Percentiles rank a stretch among this genome's conserved stretches.
phyloP scores from a whole-genome alignment of 2,113 vertebrate genomes.

The Misgurnus anguillicaudatus region DNA sequence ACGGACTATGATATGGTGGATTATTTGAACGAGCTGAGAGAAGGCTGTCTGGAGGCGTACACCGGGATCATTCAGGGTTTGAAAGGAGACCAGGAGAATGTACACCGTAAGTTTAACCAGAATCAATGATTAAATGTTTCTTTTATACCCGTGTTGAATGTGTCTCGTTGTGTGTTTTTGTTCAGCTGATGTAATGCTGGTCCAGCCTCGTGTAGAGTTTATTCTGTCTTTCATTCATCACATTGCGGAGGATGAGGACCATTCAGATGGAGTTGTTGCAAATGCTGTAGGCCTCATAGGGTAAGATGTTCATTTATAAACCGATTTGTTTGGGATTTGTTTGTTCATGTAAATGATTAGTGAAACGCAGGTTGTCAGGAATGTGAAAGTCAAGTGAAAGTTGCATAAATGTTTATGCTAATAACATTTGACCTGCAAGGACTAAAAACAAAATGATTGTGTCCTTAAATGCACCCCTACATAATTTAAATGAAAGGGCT shows the following conservation, averaged over 20 bases:
- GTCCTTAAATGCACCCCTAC: too few species aligned
- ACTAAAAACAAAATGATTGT: too few species aligned
- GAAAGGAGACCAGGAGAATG: constrained; percentile 98
- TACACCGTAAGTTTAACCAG: constrained; percentile 87
- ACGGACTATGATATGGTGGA: constrained; percentile 99
- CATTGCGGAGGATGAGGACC: constrained; percentile 96
- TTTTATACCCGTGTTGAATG: background rate
- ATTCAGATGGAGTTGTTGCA: constrained; percentile 92
- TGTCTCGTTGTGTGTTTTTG: background rate
- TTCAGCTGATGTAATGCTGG: constrained; percentile 95
- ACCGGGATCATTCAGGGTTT: constrained; percentile 96
- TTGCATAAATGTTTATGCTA: too few species aligned
- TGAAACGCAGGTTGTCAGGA: too few species aligned
- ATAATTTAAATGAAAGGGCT: too few species aligned
- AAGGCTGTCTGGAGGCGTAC: constrained; percentile 97
- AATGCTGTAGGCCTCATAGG: constrained; percentile 93
- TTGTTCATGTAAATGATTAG: too few species aligned
- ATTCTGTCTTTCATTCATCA: constrained; percentile 98
- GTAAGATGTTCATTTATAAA: constrained; percentile 63
- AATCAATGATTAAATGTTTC: background rate
- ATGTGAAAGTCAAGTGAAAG: too few species aligned
- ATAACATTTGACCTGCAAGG: too few species aligned
- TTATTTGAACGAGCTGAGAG: constrained; percentile 95
- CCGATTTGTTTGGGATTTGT: too few species aligned
- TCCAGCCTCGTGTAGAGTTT: constrained; percentile 96